Conservation (phyloP, 2,888 invertebrate genomes). For the Drosophila longiperda region DNA sequence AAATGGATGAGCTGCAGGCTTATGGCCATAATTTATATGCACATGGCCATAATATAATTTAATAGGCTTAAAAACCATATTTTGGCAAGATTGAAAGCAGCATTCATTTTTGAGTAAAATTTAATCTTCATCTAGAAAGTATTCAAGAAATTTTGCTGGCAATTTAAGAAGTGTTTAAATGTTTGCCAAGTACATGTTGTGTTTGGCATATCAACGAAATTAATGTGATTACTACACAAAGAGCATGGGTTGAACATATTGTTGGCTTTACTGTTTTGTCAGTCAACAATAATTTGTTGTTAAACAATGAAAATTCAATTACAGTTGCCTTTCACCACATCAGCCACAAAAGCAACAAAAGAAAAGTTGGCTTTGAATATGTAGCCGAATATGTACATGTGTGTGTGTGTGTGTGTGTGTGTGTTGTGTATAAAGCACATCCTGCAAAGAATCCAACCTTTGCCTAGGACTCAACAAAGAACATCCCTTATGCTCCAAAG, state of each 20-base stretch:
- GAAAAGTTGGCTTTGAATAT: conserved; percentile 54
- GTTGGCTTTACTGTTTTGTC: conserved; percentile 47
- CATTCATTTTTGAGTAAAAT: neutral
- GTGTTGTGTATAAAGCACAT: conserved; percentile 23
- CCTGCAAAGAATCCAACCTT: conserved; percentile 25
- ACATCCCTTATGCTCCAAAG: conserved; percentile 30
- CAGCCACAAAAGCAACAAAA: conserved; percentile 61
- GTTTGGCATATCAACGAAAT: conserved; percentile 36
- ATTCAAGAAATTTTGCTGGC: neutral
- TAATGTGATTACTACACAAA: conserved; percentile 44
- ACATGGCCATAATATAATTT: conserved; percentile 17
- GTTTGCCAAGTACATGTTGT: neutral
- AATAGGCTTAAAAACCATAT: conserved; percentile 23
- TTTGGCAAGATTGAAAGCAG: neutral
- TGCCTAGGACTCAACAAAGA: conserved; percentile 43
- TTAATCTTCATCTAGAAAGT: neutral
- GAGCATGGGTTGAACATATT: conserved; percentile 33
- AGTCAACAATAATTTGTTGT: conserved; percentile 73
- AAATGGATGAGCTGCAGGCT: conserved; percentile 21
- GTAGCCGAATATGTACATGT: conserved; percentile 9
- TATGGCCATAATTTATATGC: conserved; percentile 11
- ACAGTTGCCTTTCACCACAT: conserved; percentile 51
- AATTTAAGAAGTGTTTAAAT: neutral
- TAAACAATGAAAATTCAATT: conserved; percentile 76
- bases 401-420: conserved; percentile 2